A percentile compares a stretch with the other conserved stretches of the same genome.
Conservation (phyloP, 2,113 vertebrate genomes). For the Gopherus evgoodei region DNA sequence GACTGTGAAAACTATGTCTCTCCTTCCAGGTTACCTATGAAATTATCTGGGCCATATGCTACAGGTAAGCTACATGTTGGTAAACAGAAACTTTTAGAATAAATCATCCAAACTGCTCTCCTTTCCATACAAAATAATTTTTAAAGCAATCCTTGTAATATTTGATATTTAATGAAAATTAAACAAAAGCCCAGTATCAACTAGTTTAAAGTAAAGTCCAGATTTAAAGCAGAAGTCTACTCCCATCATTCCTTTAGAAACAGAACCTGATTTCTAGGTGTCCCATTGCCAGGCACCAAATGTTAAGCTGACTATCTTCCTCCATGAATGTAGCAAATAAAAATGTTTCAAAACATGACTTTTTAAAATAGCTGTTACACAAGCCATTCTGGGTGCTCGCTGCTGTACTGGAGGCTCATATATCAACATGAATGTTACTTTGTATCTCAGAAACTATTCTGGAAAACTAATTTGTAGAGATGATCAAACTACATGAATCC, state of each 20-base stretch:
- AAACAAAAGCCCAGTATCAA: not conserved
- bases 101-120: not conserved
- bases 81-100: not conserved
- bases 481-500: not conserved
- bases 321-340: not conserved
- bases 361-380: not conserved
- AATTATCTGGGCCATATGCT: not conserved
- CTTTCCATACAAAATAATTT: not conserved
- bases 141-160: not conserved
- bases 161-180: not conserved
- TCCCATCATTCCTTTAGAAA: not conserved
- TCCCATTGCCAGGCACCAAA: not conserved
- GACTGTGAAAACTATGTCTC: not conserved
- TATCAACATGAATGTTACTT: not conserved
- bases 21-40: not conserved
- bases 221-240: not conserved
- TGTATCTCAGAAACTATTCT: not conserved
- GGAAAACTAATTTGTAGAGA: not conserved
- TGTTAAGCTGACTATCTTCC: not conserved
- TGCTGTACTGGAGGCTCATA: not conserved
- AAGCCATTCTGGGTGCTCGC: not conserved
- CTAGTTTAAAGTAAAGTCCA: not conserved
- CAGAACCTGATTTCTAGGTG: conserved; percentile 39
- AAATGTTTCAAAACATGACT: conserved; percentile 1
- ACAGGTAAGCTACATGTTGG: not conserved